phyloP scores from a whole-genome alignment of 2,888 invertebrate species.

The Hypercompe scribonia region DNA sequence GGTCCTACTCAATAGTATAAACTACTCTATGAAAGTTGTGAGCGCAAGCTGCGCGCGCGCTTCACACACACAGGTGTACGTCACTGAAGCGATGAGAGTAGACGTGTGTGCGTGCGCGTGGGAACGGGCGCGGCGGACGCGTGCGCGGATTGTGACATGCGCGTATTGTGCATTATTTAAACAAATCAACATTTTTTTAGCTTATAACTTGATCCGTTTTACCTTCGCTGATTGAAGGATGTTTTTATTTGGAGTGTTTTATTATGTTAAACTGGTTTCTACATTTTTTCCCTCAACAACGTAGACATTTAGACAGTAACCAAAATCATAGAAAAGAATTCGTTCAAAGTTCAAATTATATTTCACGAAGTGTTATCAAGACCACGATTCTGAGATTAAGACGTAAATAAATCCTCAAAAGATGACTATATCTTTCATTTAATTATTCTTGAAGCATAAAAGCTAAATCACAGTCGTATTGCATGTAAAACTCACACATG shows the following conservation, averaged over 20 bases:
- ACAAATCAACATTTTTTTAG: slow-evolving; percentile 51
- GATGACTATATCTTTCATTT: too few species aligned
- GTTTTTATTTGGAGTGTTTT: slow-evolving; percentile 6
- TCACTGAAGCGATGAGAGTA: slow-evolving; percentile 20
- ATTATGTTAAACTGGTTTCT: background rate
- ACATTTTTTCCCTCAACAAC: slow-evolving; percentile 5
- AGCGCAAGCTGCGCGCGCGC: slow-evolving; percentile 75
- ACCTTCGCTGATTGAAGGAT: slow-evolving; percentile 15
- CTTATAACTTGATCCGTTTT: slow-evolving; percentile 57
- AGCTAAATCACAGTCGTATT: background rate
- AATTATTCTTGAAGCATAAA: background rate
- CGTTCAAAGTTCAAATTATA: background rate
- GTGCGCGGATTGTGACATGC: slow-evolving; percentile 81
- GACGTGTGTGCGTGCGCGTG: slow-evolving; percentile 76
- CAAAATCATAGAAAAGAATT: background rate
- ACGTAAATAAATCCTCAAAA: background rate
- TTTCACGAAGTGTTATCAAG: background rate
- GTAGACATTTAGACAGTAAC: background rate
- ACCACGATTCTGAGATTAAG: background rate
- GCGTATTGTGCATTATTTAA: slow-evolving; percentile 77
- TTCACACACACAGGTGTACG: slow-evolving; percentile 55
- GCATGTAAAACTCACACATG: background rate
- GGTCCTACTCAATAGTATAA: slow-evolving; percentile 28
- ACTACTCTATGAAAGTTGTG: slow-evolving; percentile 62
- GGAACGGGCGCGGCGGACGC: slow-evolving; percentile 81